Evolutionary conservation across 2,113 vertebrate genomes (phyloP), one percentile per base, ranked within the genome.

Genomic region (Grus americana): DNA sequence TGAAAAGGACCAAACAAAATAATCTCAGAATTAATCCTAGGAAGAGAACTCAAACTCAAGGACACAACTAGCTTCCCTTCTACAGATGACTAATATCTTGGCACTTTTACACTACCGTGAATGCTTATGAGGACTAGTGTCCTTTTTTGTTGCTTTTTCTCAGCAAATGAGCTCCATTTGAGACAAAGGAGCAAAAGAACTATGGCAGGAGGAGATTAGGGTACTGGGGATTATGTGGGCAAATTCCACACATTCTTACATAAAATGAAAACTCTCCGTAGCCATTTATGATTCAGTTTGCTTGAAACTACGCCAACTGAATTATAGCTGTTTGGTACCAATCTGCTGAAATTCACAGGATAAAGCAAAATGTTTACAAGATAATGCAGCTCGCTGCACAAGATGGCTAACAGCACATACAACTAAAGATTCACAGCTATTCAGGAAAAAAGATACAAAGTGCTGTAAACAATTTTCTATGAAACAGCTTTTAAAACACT

Each of bases 311-410:
- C 58, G 91, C 86, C 92, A 94, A 72, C 72, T 68, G 79, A 93
- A 95, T 94, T 94, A 86, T 74, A 89, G 96, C 73, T 84, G 80
- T 87, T 92, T 93, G 83, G 87, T 84, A 86, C 86, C 91, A 91
- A 87, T 85, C 88, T 95, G 95, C 94, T 9, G 18, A 94, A 93
- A 95, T 91, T 88, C 88, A 73, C 80, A 85, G 65, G 78, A 87
- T 81, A 93, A 91, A 95, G 88, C 80, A 79, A 96, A 96, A 92
- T 86, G 86, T 96, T 96, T 94, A 94, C 86, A 94, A 81, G 95
- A 85, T 89, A 96, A 92, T n/a, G 80, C 86, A 91, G 86, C 78
- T 93, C 52, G 11, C 65, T 71, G 75, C 76, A 52, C 79, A 82
- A 89, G 95, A 91, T 81, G 91, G 93, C 86, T 93, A 96, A 93